Evolutionary conservation across 2,888 invertebrate species (phyloP), one percentile per base, ranked within the genome.

Genomic region (Dasysyrphus albostriatus): DNA sequence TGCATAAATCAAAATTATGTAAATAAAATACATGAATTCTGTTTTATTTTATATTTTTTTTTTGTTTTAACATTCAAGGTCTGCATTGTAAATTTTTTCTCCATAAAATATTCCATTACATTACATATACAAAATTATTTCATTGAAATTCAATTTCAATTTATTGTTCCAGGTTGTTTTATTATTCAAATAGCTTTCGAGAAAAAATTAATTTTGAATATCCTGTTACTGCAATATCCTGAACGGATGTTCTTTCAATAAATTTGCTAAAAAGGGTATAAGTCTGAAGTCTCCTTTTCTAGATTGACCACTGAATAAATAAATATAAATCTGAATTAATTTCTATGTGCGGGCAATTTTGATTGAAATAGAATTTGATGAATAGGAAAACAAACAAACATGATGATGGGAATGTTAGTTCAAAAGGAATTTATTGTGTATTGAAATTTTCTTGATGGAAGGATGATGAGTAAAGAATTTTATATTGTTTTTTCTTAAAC

Each of bases 251-350:
- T n/a, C 8, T n/a, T 32, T 9, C 32, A 32, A 56, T n/a, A 32
- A n/a, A 32, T 4, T 3, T 9, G 4, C 8, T 1, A 4, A 54
- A 29, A 7, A 29, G 19, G 49, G 6, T 24, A 51, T 5, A 51
- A 12, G 2, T 51, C 10, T 12, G 24, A 24, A 24, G 3, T 24
- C 24, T 3, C 24, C 24, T 24, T 24, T 51, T 24, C 6, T 51
- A 51, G 24, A 51, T 51, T 51, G 51, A 24, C 51, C 51, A 51
- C 12, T 51, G 51, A 51, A 51, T 51, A 51, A 51, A 51, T 51
- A 51, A 51, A 51, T 51, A 10, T 51, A 51, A 51, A 51, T 51
- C 19, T 24, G 8, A 19, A 24, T 51, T 6, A 19, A 19, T 19
- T 24, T 12, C 51, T 24, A 51, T 24, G 5, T 8, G 5, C 24